Evolutionary conservation across 2,797 vertebrate species (phyloP).

Genomic region (Diplodus puntazzo): DNA sequence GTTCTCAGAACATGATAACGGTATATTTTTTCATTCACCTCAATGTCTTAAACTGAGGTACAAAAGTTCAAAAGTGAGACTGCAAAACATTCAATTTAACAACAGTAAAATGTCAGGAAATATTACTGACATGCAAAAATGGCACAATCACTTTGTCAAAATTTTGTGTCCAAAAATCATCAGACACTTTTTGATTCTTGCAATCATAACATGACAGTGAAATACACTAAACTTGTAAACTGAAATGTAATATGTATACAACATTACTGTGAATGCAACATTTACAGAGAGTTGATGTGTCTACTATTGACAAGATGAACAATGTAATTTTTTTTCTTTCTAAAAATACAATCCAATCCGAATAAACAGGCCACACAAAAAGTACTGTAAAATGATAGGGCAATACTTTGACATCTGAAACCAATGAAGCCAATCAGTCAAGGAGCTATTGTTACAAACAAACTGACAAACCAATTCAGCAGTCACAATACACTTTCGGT

Average conservation of each 20-base stretch:
- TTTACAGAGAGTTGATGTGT: conserved; percentile 34
- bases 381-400: not conserved
- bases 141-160: conserved; percentile 47
- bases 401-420: conserved; percentile 33
- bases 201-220: not conserved
- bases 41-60: conserved; percentile 54
- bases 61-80: conserved; percentile 14
- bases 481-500: conserved; percentile 34
- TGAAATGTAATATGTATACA: conserved; percentile 28
- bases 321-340: conserved; percentile 3
- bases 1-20: not conserved
- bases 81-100: conserved; percentile 52
- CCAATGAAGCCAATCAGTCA: conserved; percentile 7
- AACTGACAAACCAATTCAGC: conserved; percentile 42
- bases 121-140: conserved; percentile 58
- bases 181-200: conserved; percentile 21
- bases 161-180: conserved; percentile 32
- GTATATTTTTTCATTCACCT: conserved; percentile 29
- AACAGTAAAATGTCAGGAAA: conserved; percentile 44
- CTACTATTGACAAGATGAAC: conserved; percentile 15
- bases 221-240: conserved; percentile 19
- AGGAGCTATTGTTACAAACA: conserved; percentile 18
- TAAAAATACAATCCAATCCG: conserved; percentile 29
- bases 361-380: conserved; percentile 32
- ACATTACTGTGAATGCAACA: conserved; percentile 49